phyloP scores from a whole-genome alignment of 1,140 invertebrate genomes.

The Papilio machaon region DNA sequence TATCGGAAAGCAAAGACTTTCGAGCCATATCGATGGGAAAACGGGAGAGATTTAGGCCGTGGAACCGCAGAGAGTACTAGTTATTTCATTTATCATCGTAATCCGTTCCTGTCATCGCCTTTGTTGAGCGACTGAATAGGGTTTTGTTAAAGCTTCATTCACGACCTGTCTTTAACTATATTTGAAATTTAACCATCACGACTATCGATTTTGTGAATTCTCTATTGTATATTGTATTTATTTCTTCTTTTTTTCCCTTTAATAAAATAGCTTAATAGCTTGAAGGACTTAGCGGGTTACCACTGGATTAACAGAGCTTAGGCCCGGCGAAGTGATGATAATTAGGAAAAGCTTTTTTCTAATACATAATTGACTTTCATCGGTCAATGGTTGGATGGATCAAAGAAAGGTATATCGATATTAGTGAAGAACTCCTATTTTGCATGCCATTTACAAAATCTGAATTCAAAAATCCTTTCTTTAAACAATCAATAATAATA shows the following conservation, averaged over 20 bases:
- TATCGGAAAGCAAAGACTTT: constrained; percentile 33
- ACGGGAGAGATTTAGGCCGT: constrained; percentile 35
- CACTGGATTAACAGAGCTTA: constrained; percentile 17
- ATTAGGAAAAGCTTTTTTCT: background rate
- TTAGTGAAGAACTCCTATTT: background rate
- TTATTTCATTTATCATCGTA: constrained; percentile 40
- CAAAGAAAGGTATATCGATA: background rate
- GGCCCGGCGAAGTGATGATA: background rate
- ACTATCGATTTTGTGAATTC: constrained; percentile 24
- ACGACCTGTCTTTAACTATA: constrained; percentile 38
- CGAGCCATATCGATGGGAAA: constrained; percentile 26
- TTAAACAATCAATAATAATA: background rate
- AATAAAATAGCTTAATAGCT: background rate
- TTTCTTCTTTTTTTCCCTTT: background rate
- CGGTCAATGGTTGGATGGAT: background rate
- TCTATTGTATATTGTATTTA: constrained; percentile 1
- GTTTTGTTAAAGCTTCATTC: constrained; percentile 37
- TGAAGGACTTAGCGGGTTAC: background rate
- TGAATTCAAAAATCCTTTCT: background rate
- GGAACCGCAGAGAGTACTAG: constrained; percentile 28
- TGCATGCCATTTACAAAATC: background rate
- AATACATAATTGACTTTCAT: constrained; percentile 15
- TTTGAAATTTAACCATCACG: constrained; percentile 31
- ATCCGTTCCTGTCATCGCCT: constrained; percentile 37
- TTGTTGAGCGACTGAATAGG: constrained; percentile 37